Conservation (phyloP, 35 echinoderm and acorn worm species). For the Strongylocentrotus purpuratus region DNA sequence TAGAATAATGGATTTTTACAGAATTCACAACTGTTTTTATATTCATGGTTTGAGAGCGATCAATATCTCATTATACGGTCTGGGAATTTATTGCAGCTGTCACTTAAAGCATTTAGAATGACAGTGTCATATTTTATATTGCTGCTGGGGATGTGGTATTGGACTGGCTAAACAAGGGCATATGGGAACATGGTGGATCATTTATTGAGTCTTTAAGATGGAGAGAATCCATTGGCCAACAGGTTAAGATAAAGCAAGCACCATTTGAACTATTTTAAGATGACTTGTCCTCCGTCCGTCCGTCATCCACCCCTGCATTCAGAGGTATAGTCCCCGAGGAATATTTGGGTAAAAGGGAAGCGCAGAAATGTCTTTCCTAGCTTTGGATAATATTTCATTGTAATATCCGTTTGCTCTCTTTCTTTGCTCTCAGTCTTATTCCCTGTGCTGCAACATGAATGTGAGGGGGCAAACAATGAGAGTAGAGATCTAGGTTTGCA, state of each 20-base stretch:
- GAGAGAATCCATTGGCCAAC: not conserved
- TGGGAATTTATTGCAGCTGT: not conserved
- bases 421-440: not conserved
- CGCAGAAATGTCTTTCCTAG: not conserved
- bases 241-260: not conserved
- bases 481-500: not conserved
- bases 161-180: not conserved
- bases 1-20: not conserved
- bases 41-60: not conserved
- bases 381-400: not conserved
- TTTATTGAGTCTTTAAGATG: no score
- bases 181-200: no score
- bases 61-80: not conserved
- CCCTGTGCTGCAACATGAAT: not conserved
- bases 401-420: not conserved
- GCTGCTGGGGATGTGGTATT: not conserved
- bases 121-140: constrained; percentile 2
- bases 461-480: not conserved
- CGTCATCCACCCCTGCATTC: not conserved
- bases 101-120: not conserved
- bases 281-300: not conserved
- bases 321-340: not conserved
- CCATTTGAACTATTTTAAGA: not conserved
- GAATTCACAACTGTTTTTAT: not conserved
- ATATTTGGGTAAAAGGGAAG: not conserved